phyloP scores from a whole-genome alignment of 2,797 vertebrate genomes.

The Lates japonicus region DNA sequence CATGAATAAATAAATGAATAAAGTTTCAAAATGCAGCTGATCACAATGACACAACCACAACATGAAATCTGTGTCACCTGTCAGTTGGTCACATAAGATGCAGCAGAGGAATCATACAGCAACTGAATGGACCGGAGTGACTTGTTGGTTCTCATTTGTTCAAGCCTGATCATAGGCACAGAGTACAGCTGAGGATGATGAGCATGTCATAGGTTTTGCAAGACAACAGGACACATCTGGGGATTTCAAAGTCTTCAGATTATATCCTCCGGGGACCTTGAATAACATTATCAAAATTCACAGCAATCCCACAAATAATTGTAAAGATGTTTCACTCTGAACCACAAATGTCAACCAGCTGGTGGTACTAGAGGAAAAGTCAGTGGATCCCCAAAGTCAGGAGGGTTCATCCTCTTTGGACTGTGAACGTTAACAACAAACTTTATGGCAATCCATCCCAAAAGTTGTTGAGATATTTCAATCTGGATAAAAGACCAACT shows the following conservation, averaged over 20 bases:
- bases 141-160: background rate
- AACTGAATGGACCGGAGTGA: too few relatives aligned
- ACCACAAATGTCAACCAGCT: too few relatives aligned
- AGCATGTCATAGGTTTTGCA: background rate
- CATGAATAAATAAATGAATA: background rate
- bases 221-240: background rate
- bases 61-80: too few relatives aligned
- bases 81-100: too few relatives aligned
- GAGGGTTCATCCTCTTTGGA: too few relatives aligned
- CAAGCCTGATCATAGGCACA: background rate
- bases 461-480: too few relatives aligned
- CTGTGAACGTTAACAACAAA: background rate
- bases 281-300: background rate
- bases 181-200: background rate
- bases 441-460: background rate
- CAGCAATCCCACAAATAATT: background rate
- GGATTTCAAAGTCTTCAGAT: background rate
- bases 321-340: too few relatives aligned
- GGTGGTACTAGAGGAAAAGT: too few relatives aligned
- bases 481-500: too few relatives aligned
- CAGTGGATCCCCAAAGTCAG: too few relatives aligned
- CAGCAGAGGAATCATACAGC: too few relatives aligned
- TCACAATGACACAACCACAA: background rate
- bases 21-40: background rate
- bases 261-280: background rate